Percentiles rank a stretch among this genome's conserved stretches.
Conservation (phyloP, 2,888 invertebrate genomes). For the Chydorus sphaericus region DNA sequence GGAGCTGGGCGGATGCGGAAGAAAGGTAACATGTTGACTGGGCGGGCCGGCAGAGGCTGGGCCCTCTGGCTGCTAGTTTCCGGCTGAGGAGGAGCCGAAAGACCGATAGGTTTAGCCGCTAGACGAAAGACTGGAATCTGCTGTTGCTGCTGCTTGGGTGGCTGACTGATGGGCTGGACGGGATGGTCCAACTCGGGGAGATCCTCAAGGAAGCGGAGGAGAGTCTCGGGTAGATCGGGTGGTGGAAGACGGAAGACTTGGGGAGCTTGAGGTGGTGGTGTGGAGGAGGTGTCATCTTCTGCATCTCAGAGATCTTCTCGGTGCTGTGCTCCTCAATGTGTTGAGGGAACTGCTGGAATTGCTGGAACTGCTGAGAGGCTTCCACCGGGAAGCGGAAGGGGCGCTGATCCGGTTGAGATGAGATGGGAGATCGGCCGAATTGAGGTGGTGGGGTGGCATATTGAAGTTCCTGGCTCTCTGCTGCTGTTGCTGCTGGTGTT, state of each 20-base stretch:
- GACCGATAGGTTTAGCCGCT: too few relatives aligned
- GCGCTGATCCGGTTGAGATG: not conserved
- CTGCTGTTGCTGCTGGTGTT: not conserved
- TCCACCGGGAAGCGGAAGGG: not conserved
- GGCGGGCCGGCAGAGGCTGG: not conserved
- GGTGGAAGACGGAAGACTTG: not conserved
- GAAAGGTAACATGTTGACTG: constrained; percentile 4
- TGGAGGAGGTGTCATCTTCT: not conserved
- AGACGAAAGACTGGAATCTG: not conserved
- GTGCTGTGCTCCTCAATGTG: not conserved
- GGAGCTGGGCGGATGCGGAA: not conserved
- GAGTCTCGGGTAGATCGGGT: not conserved
- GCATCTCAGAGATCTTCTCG: not conserved
- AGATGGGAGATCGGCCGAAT: not conserved
- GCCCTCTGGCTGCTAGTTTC: not conserved
- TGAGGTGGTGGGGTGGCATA: not conserved
- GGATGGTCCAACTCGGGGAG: not conserved
- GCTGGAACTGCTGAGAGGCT: not conserved
- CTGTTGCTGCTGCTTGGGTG: not conserved
- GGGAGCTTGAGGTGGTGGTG: not conserved
- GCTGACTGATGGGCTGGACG: not conserved
- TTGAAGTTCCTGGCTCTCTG: not conserved
- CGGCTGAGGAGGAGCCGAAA: not conserved
- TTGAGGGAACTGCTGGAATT: not conserved
- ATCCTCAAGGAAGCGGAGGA: not conserved